Base-by-base conservation (phyloP, 2,113 vertebrate species). In the Seriola rivoliana region DNA sequence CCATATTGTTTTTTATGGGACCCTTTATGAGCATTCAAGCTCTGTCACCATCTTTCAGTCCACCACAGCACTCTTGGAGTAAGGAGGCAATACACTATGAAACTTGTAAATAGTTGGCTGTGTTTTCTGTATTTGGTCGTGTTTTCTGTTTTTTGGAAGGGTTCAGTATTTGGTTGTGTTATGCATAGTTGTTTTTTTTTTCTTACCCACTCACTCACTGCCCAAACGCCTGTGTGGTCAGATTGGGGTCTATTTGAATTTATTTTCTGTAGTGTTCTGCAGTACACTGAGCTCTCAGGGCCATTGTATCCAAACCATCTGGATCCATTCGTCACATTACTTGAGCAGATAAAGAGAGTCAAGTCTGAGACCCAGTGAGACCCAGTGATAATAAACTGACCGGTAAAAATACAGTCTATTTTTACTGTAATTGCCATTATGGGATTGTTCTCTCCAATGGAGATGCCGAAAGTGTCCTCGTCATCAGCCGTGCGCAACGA, bases 401-500 rank as follows among this genome's bases (percentile, higher is more conserved):
- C 19, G 8, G 7, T 52, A 52, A 21, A 52, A 52, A n/a, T 10
- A 54, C 9, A 54, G 8, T n/a, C 7, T 46, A 10, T 5, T 6
- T 48, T 2, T 11, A 11, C 17, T 14, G 5, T 7, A 75, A 23
- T 17, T 25, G 10, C 12, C 32, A 48, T 19, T 9, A 38, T 17
- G n/a, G 34, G 13, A n/a, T 3, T n/a, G 38, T 40, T 44, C 36
- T 73, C 12, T 58, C 36, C 40, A 46, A 11, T 67, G n/a, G 32
- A 38, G 42, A 66, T 8, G 8, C 66, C 40, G 17, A 19, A 32
- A n/a, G 14, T 69, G 82, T 38, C 77, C 42, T 62, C 87, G 89
- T 92, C 92, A 93, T 88, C 82, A 85, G 32, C 59, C 2, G 0
- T 3, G 40, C 4, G 42, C 84, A 89, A 81, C 82, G 85, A 65